Conservation (phyloP, 2,888 invertebrate genomes). For the Pimpla rufipes region DNA sequence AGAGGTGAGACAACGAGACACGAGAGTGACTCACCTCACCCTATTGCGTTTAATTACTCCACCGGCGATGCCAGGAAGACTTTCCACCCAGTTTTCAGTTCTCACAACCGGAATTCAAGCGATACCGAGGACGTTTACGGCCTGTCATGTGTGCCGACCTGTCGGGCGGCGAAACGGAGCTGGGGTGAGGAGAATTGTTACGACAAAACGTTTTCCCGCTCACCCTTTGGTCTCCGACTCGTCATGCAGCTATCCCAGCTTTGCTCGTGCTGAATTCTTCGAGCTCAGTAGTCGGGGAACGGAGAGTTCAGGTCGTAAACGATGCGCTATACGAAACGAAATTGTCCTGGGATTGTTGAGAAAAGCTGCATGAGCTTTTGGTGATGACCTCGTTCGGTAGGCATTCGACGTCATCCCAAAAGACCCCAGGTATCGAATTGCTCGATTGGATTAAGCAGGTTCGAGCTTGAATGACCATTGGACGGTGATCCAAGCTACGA, state of each 20-base stretch:
- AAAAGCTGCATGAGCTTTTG: background rate
- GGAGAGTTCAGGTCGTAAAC: background rate
- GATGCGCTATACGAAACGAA: background rate
- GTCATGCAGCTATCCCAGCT: background rate
- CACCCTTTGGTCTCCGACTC: background rate
- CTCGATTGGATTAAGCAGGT: background rate
- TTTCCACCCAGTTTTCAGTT: too few species aligned
- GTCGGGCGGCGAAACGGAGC: constrained; percentile 25
- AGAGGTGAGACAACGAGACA: constrained; percentile 36
- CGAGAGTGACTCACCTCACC: constrained; percentile 41
- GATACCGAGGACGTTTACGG: constrained; percentile 43
- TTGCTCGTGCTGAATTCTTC: background rate
- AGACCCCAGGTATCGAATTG: background rate
- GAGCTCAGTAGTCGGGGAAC: background rate
- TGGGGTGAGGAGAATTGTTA: background rate
- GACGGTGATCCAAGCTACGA: background rate
- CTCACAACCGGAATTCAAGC: too few species aligned
- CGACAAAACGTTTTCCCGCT: background rate
- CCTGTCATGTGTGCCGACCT: constrained; percentile 20
- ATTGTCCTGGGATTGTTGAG: background rate
- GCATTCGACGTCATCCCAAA: too few species aligned
- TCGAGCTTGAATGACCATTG: background rate
- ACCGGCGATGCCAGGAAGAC: too few species aligned
- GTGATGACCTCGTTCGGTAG: too few species aligned
- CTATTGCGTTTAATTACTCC: constrained; percentile 61